Conservation (phyloP, 2,113 vertebrate species). For the Gopherus flavomarginatus region DNA sequence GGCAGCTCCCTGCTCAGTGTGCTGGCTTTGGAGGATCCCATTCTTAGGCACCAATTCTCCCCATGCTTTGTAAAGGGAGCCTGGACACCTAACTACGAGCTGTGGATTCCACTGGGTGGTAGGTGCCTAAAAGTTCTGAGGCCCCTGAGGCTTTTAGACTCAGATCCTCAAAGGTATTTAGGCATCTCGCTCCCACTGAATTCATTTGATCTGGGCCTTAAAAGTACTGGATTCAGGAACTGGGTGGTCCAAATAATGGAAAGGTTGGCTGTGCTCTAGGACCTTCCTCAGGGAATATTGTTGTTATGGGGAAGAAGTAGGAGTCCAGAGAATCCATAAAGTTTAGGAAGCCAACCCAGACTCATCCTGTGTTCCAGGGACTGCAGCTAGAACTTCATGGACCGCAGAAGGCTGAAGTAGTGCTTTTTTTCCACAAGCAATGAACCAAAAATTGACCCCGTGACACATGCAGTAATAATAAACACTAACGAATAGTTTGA, state of each 20-base stretch:
- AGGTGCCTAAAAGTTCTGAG: not conserved
- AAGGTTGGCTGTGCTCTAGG: not conserved
- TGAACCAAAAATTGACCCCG: not conserved
- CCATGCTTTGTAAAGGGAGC: not conserved
- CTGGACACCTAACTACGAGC: not conserved
- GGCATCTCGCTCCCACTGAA: not conserved
- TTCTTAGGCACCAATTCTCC: not conserved
- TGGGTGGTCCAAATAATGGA: not conserved
- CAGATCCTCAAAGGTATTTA: not conserved
- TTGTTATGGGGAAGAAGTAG: no score
- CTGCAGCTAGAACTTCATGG: not conserved
- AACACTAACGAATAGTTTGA: not conserved
- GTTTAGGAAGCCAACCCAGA: not conserved
- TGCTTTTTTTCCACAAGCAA: not conserved
- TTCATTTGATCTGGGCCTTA: not conserved
- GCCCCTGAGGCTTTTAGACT: not conserved
- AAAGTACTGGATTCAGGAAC: not conserved
- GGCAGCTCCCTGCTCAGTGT: not conserved
- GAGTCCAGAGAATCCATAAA: not conserved
- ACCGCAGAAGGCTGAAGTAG: not conserved
- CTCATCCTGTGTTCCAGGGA: not conserved
- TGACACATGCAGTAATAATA: not conserved
- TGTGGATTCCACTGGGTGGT: not conserved
- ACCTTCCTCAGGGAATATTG: no score
- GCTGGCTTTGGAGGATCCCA: not conserved